Evolutionary conservation across 2,797 vertebrate genomes (phyloP).

Genomic region (Pachyuromys duprasi): DNA sequence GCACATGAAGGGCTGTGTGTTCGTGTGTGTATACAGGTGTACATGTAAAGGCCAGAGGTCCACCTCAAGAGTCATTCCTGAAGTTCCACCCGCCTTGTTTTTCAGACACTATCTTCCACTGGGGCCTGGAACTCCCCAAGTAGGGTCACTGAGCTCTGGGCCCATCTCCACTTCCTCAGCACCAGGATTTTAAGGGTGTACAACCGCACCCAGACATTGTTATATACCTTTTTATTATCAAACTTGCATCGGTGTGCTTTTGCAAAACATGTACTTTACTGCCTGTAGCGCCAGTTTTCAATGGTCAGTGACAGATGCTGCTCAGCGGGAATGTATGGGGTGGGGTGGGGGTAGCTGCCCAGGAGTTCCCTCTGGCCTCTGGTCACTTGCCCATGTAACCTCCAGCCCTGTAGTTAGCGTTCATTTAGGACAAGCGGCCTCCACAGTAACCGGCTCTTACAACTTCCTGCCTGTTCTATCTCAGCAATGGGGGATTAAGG

Average conservation of each 20-base stretch:
- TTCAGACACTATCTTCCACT: not conserved
- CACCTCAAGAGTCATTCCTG: not conserved
- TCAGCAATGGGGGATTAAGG: accelerated
- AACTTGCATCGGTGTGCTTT: not conserved
- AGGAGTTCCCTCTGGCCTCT: not conserved
- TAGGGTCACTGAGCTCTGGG: not conserved
- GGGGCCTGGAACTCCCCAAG: not conserved
- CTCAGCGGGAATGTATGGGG: not conserved
- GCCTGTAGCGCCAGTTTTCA: not conserved
- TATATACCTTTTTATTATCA: not conserved
- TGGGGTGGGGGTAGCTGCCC: not conserved
- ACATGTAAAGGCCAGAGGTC: not conserved
- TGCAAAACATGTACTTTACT: not conserved
- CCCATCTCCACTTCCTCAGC: not conserved
- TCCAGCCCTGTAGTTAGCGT: no score
- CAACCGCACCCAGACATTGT: not conserved
- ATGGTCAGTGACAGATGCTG: accelerated
- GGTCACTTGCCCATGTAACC: not conserved
- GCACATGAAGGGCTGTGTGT: no score
- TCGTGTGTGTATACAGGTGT: not conserved
- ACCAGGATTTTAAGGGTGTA: not conserved
- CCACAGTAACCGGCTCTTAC: no score
- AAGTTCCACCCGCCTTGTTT: not conserved
- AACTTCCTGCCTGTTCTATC: not conserved
- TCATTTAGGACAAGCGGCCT: not conserved